Conservation (phyloP, 2,888 invertebrate species). For the Caenorhabditis sp. region DNA sequence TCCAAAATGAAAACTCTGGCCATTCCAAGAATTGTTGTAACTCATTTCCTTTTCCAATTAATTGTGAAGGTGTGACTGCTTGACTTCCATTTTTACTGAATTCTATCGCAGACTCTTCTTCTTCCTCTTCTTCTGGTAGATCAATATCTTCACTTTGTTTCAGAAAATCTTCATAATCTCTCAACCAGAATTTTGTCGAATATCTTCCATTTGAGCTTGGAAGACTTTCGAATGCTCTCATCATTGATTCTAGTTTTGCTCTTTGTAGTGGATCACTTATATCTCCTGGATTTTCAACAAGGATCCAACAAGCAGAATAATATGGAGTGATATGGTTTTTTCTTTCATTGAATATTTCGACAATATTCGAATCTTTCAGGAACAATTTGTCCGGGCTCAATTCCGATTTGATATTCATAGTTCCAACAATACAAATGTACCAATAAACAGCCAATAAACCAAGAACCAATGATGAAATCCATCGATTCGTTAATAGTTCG, state of each 20-base stretch:
- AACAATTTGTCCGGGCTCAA: conserved; percentile 65
- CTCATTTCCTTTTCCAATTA: conserved; percentile 50
- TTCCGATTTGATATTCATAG: conserved; percentile 63
- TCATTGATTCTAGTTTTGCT: conserved; percentile 20
- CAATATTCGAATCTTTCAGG: conserved; percentile 58
- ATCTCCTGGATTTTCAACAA: conserved; percentile 67
- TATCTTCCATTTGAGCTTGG: conserved; percentile 61
- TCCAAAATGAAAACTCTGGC: conserved; percentile 70
- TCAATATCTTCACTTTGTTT: conserved; percentile 49
- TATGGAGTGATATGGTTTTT: conserved; percentile 65
- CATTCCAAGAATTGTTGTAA: conserved; percentile 64
- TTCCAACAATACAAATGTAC: conserved; percentile 62
- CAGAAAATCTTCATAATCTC: conserved; percentile 62
- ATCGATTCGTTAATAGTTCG: conserved; percentile 52
- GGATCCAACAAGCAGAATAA: conserved; percentile 64
- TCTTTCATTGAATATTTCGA: conserved; percentile 61
- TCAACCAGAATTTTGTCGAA: conserved; percentile 67
- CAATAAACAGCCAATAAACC: conserved; percentile 59
- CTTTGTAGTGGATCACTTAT: conserved; percentile 37
- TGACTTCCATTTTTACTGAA: conserved; percentile 44
- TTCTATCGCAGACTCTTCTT: conserved; percentile 44
- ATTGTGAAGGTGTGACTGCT: conserved; percentile 25
- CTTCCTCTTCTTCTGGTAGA: conserved; percentile 47
- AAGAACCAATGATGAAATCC: conserved; percentile 51
- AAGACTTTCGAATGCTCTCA: conserved; percentile 57